These are phyloP conservation scores for Malacosoma neustria DNA, from an alignment of 2,888 invertebrate genomes.

Conservation along the genomic window DNA sequence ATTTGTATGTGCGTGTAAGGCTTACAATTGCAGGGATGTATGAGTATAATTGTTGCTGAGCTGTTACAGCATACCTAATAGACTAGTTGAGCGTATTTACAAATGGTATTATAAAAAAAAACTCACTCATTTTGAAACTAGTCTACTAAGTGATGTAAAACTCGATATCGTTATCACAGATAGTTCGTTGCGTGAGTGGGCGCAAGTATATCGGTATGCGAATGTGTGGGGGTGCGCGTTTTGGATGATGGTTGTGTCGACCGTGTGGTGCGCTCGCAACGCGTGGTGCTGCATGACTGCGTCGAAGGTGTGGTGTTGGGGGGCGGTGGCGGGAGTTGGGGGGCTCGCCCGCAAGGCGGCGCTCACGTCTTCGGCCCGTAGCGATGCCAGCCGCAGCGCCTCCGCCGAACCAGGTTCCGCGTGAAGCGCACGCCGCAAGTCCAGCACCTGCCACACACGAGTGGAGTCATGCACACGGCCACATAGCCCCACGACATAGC, in stretches of 20 bases:
- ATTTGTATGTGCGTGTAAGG: no score
- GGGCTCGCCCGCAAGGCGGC: conserved; percentile 45
- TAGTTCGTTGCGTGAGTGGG: neutral
- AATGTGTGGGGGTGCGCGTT: conserved; percentile 19
- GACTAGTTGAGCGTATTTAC: no score
- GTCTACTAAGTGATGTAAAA: no score
- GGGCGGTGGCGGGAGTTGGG: conserved; percentile 42
- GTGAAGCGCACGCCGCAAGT: conserved; percentile 86
- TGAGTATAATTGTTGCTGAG: no score
- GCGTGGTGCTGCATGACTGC: conserved; percentile 73
- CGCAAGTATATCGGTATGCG: conserved; percentile 12
- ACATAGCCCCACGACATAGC: no score
- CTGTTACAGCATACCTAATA: no score
- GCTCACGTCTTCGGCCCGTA: conserved; percentile 72
- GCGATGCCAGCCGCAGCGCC: conserved; percentile 70
- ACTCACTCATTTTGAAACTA: no score
- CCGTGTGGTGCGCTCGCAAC: conserved; percentile 66
- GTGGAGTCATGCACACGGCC: conserved; percentile 24
- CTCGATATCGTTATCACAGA: neutral
- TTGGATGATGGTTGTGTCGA: conserved; percentile 39
- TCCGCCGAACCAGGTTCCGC: conserved; percentile 78
- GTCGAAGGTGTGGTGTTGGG: conserved; percentile 71
- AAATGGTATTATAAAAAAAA: no score
- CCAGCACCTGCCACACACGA: conserved; percentile 80
- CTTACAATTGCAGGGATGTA: no score